These are phyloP conservation scores for Orgyia antiqua DNA, from an alignment of 2,888 invertebrate genomes.

Conservation along the genomic window DNA sequence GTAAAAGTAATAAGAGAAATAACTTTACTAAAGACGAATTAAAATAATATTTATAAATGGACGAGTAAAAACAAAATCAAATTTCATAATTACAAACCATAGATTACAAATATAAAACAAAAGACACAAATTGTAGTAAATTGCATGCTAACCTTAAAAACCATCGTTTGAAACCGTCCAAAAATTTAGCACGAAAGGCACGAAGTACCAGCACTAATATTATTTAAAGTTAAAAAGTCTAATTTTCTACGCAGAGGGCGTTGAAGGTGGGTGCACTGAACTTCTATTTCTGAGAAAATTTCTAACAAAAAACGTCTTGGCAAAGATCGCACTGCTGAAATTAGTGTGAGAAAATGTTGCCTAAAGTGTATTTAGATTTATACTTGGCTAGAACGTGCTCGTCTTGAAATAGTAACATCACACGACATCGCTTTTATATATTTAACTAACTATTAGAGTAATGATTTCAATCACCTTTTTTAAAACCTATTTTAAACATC, in stretches of 20 bases:
- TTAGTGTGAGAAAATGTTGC: slow-evolving; percentile 48
- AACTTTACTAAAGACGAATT: too few relatives aligned
- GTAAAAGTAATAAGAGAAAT: too few relatives aligned
- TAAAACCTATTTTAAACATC: too few relatives aligned
- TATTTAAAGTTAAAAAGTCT: slow-evolving; percentile 36
- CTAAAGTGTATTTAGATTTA: slow-evolving; percentile 17
- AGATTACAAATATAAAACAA: slow-evolving; percentile 8
- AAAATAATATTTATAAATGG: too few relatives aligned
- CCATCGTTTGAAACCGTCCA: background rate
- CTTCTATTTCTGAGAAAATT: slow-evolving; percentile 48
- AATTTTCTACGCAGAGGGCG: slow-evolving; percentile 48
- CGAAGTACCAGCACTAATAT: slow-evolving; percentile 14
- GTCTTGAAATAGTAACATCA: background rate
- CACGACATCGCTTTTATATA: background rate
- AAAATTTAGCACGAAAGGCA: slow-evolving; percentile 18
- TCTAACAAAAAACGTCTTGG: slow-evolving; percentile 58
- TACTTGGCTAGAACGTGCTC: slow-evolving; percentile 15
- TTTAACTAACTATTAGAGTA: too few relatives aligned
- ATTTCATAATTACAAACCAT: slow-evolving; percentile 3
- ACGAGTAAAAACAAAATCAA: too few relatives aligned
- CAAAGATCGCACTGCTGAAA: slow-evolving; percentile 49
- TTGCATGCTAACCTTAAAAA: slow-evolving; percentile 22
- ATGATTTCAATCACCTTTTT: too few relatives aligned
- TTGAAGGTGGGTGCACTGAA: slow-evolving; percentile 51
- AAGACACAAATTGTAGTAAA: slow-evolving; percentile 15